phyloP scores from a whole-genome alignment of 2,888 invertebrate genomes.

The Cloeon dipterum region DNA sequence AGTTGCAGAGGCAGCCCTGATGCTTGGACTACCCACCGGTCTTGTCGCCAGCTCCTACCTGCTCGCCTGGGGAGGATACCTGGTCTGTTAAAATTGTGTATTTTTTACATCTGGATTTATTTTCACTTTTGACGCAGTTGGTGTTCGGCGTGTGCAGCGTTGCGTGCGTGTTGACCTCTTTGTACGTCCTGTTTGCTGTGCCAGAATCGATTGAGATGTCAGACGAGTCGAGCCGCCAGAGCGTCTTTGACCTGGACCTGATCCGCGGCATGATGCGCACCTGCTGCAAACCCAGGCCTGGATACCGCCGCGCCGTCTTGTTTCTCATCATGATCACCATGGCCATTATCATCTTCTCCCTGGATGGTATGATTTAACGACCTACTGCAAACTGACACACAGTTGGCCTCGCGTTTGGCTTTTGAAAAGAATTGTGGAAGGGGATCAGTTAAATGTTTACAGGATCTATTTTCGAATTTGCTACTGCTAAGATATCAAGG shows the following conservation, averaged over 20 bases:
- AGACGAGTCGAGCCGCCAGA: not conserved
- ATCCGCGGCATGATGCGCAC: constrained; percentile 31
- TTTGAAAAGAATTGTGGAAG: too few relatives aligned
- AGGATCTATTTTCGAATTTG: too few relatives aligned
- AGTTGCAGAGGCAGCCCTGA: constrained; percentile 31
- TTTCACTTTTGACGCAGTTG: not conserved
- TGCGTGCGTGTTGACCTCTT: constrained; percentile 21
- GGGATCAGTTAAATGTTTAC: too few relatives aligned
- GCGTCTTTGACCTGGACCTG: constrained; percentile 21
- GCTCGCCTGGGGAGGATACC: constrained; percentile 13
- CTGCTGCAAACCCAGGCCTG: constrained; percentile 29
- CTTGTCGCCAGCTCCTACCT: constrained; percentile 32
- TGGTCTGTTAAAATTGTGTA: too few relatives aligned
- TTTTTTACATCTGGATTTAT: too few relatives aligned
- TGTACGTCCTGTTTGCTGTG: constrained; percentile 24
- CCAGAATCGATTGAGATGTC: constrained; percentile 23
- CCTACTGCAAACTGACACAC: not conserved
- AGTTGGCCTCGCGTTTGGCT: constrained; percentile 4
- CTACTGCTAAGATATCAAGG: too few relatives aligned
- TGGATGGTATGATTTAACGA: too few relatives aligned
- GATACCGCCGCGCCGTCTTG: constrained; percentile 26
- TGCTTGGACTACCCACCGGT: constrained; percentile 35
- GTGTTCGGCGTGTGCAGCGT: constrained; percentile 23
- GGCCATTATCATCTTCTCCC: not conserved
- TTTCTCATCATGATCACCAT: constrained; percentile 21